Evolutionary conservation across 2,888 invertebrate genomes (phyloP).

Genomic region (Itoplectis maculator): DNA sequence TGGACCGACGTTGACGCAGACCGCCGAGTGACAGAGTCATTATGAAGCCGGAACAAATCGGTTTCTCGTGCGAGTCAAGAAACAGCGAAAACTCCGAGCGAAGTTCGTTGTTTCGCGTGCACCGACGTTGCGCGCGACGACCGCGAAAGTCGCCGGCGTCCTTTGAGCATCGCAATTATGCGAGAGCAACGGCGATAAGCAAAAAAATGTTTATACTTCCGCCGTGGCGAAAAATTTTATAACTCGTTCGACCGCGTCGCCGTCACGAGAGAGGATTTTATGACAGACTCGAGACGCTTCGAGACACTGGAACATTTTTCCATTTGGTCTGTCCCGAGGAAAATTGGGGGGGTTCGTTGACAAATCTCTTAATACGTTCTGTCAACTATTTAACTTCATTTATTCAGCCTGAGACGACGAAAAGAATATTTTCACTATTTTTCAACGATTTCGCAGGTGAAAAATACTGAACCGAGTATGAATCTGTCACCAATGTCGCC

Average conservation of each 20-base stretch:
- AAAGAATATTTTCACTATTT: too few relatives aligned
- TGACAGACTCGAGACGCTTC: not conserved
- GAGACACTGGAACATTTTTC: too few relatives aligned
- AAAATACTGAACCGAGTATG: too few relatives aligned
- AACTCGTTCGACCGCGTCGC: not conserved
- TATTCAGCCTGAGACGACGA: too few relatives aligned
- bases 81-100: not conserved
- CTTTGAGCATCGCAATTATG: conserved; percentile 54
- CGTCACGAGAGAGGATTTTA: conserved; percentile 1
- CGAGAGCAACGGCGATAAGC: conserved; percentile 10
- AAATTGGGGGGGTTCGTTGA: too few relatives aligned
- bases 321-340: too few relatives aligned
- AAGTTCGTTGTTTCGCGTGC: conserved; percentile 20
- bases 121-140: not conserved
- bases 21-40: conserved; percentile 62
- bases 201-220: conserved; percentile 32
- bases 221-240: not conserved
- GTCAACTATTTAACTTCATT: too few relatives aligned
- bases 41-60: conserved; percentile 46
- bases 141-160: conserved; percentile 33
- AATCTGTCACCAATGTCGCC: too few relatives aligned
- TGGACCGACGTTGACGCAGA: conserved; percentile 45
- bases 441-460: too few relatives aligned
- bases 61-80: conserved; percentile 7
- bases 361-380: too few relatives aligned